Evolutionary conservation across 2,113 vertebrate genomes (phyloP).

Genomic region (Orthochromis indermauri): DNA sequence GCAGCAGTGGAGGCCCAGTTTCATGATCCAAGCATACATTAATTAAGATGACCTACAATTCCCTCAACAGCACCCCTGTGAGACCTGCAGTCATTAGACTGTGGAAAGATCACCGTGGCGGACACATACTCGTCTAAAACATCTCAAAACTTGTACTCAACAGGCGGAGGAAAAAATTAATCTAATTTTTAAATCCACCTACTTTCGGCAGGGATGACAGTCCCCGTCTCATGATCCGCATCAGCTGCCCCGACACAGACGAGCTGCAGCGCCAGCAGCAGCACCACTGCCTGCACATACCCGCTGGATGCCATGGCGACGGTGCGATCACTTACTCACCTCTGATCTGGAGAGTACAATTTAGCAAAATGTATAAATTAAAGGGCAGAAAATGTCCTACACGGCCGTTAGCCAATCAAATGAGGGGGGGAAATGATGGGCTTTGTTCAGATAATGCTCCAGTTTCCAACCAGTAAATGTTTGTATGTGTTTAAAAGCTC

Average conservation of each 20-base stretch:
- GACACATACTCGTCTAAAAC: not conserved
- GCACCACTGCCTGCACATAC: conserved; percentile 46
- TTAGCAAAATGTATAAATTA: not conserved
- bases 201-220: conserved; percentile 89
- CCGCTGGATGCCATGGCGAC: conserved; percentile 57
- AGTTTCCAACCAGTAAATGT: not conserved
- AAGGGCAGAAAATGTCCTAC: not conserved
- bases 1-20: not conserved
- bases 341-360: not conserved
- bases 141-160: not conserved
- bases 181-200: conserved; percentile 44
- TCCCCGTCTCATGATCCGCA: conserved; percentile 76
- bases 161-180: not conserved
- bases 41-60: conserved; percentile 12
- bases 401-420: not conserved
- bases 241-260: conserved; percentile 52
- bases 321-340: not conserved
- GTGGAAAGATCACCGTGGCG: not conserved
- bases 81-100: not conserved
- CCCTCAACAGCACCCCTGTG: not conserved
- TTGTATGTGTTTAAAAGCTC: not conserved
- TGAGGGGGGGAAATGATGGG: accelerated
- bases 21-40: not conserved
- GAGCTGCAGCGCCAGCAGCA: conserved; percentile 66
- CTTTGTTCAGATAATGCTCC: not conserved